A percentile compares a stretch with the other conserved stretches of the same genome.
Evolutionary conservation across 2,888 invertebrate genomes (phyloP).

Genomic region (Candidula unifasciata): DNA sequence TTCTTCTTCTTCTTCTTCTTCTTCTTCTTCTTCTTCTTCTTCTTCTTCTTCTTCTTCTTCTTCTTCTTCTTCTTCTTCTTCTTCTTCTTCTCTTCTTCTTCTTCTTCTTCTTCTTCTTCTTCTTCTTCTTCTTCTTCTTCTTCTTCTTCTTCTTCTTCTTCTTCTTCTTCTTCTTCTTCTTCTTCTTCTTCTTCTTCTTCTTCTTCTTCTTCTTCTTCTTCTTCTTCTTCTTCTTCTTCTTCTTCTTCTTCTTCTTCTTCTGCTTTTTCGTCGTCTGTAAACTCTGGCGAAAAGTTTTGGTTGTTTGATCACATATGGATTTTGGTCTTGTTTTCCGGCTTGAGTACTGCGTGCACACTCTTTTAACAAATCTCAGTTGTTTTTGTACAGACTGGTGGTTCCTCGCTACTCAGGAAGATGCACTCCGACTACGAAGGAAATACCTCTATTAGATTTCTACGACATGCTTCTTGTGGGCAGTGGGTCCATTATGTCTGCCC

Average conservation of each 20-base stretch:
- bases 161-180: slow-evolving; percentile 30
- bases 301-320: too few relatives aligned
- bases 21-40: neutral
- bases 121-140: slow-evolving; percentile 35
- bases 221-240: slow-evolving; percentile 23
- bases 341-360: too few relatives aligned
- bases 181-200: slow-evolving; percentile 31
- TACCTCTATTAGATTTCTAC: too few relatives aligned
- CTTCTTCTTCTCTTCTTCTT: neutral
- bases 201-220: slow-evolving; percentile 21
- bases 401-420: too few relatives aligned
- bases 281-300: too few relatives aligned
- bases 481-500: too few relatives aligned
- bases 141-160: slow-evolving; percentile 15
- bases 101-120: slow-evolving; percentile 39
- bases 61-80: slow-evolving; percentile 27
- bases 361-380: too few relatives aligned
- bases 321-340: too few relatives aligned
- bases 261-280: neutral
- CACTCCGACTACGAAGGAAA: too few relatives aligned
- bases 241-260: slow-evolving; percentile 22
- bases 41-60: slow-evolving; percentile 21
- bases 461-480: too few relatives aligned
- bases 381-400: too few relatives aligned
- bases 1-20: too few relatives aligned